A percentile compares a stretch with the other conserved stretches of the same genome.
Evolutionary conservation across 2,888 invertebrate species (phyloP).

Genomic region (Rotaria magnacalcarata): DNA sequence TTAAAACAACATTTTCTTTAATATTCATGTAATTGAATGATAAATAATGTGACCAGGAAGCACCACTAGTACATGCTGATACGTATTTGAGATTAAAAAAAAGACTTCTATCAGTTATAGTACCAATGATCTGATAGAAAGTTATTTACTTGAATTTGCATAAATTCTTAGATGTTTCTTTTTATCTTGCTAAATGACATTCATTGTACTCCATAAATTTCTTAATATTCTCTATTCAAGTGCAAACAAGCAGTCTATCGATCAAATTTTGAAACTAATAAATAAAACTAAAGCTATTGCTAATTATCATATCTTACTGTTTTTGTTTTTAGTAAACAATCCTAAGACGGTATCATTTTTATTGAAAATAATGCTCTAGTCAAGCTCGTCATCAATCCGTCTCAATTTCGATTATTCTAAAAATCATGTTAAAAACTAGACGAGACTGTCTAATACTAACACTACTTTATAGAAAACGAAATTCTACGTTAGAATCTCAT

Average conservation of each 20-base stretch:
- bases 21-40: not conserved
- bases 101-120: not conserved
- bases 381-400: not conserved
- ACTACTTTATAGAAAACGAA: not conserved
- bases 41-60: not conserved
- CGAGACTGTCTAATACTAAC: not conserved
- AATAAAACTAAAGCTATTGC: too few species aligned
- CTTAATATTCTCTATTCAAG: too few species aligned
- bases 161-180: not conserved
- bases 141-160: not conserved
- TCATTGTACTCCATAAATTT: too few species aligned
- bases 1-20: not conserved
- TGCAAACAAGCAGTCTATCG: too few species aligned
- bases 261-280: too few species aligned
- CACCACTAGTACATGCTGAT: not conserved
- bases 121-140: not conserved
- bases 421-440: not conserved
- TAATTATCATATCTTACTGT: too few species aligned
- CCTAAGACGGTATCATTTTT: too few species aligned
- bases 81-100: not conserved
- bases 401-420: not conserved
- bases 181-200: too few species aligned
- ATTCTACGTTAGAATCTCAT: not conserved
- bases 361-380: not conserved
- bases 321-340: too few species aligned